Base-by-base conservation (phyloP, 1,140 invertebrate species). In the Neuroterus valhalla region DNA sequence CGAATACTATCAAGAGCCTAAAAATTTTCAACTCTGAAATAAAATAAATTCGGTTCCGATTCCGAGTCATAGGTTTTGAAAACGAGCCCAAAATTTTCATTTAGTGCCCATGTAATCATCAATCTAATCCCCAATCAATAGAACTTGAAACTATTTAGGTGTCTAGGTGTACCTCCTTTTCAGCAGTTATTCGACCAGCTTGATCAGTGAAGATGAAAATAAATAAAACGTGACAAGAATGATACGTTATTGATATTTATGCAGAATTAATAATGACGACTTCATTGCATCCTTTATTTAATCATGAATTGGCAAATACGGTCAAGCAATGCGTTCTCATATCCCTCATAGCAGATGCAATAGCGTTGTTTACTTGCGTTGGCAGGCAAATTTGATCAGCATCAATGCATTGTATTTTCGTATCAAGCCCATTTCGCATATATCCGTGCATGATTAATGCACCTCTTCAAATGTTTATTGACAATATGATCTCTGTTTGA, bases 351-450 rank as follows among this genome's bases (percentile, higher is more conserved):
- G 12, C 52, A 23, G 21, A 62, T 62, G 55, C 55, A 62, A 62
- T 62, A 62, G 55, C 55, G 31, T 31, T 62, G 31, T 62, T 62
- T 62, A 31, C 55, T 38, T 10, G 31, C 55, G n/a, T 31, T 31
- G 55, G 55, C n/a, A 23, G 31, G 55, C 55, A 62, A 62, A 62
- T 62, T 62, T 62, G 55, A 62, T 62, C 55, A 62, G 23, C 55
- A 62, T 38, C 55, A n/a, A n/a, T 62, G 26, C 55, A 62, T 62
- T 62, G 55, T 62, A 62, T 62, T 62, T 62, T 62, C 31, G 31
- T 38, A 38, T 38, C 31, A 38, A 38, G 31, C 5, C 31, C 31
- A 38, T 38, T 38, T 38, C 31, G 10, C 31, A 38, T 38, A 38
- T 38, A 38, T 38, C 10, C 8, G 31, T 10, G 31, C 31, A 38